Base-by-base conservation (phyloP, 37 sponge, comb jelly and placozoan genomes). In the Beroe ovata region DNA sequence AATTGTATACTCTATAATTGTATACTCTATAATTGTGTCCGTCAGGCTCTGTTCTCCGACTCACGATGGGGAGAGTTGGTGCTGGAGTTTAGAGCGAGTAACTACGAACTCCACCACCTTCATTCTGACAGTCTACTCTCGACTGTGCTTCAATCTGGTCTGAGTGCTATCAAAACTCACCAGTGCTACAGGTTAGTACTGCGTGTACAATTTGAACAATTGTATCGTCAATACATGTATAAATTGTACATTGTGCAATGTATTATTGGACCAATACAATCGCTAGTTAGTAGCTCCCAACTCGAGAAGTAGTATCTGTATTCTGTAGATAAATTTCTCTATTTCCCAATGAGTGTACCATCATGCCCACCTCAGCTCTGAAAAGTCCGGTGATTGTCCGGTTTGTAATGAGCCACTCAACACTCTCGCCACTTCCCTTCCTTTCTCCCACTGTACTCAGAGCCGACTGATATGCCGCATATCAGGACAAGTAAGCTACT, bases 381-480 rank as follows among this genome's bases (percentile, higher is more conserved):
- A 77, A 19, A 77, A 42, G 54, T 63, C 64, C 20, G 62, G 62
- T 33, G 92, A 95, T 64, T 97, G 99, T 91, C 99, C 99, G 0
- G 95, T 97, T 0, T 97, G 99, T 47, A 91, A 92, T n/a, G 89
- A 92, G 26, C 91, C 91, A 8, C 92, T 97, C 88, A 95, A 95
- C 60, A 84, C 92, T 29, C 93, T 97, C 0, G 96, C 95, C 29
- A 90, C 92, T n/a, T 62, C 92, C 29, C 93, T 97, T 6, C 98
- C 98, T n/a, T 97, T 93, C 91, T 91, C 98, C 6, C 94, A 97
- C 90, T 93, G 92, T 72, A 92, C 96, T 14, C 98, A 95, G 81
- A 95, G 96, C 19, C 92, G 94, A 72, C 93, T 97, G 72, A 93
- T 95, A 62, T 97, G 98, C 62, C 58, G 91, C 39, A 71, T 95